Base-by-base conservation (phyloP, 2,113 vertebrate genomes). In the Typhlomys cinereus region DNA sequence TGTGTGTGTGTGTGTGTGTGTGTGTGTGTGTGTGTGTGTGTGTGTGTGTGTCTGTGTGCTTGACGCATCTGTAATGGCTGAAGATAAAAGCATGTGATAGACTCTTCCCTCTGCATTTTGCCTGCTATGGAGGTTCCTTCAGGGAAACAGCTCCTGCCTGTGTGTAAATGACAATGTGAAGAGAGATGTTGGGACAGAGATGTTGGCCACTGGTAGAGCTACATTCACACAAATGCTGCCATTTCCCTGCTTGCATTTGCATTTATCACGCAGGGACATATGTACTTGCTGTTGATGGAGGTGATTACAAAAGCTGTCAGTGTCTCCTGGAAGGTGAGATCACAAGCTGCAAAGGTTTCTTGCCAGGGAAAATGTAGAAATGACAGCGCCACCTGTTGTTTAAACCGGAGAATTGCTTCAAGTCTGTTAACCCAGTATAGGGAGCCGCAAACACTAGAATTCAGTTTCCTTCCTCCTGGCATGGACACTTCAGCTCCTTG, bases 21-120 rank as follows among this genome's bases (percentile, higher is more conserved):
- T 84, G 76, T n/a, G n/a, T n/a, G n/a, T n/a, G 18, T 89, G 23
- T 50, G 20, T 80, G 12, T 61, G 57, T 70, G 4, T 6, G 91
- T 73, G 90, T 4, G 2, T n/a, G 75, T 76, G 59, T 59, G 5
- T 46, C 44, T 84, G 76, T 6, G 15, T 29, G 39, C 6, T 48
- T 14, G 31, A 12, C 18, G 1, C 5, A 8, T 48, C 18, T 71
- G 15, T 8, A 0, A 23, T 78, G 67, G 83, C 13, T 83, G 74
- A 96, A 92, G 92, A 90, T 84, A 89, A 84, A 85, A 70, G 64
- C 41, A 69, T 91, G 64, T 78, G 70, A 66, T 36, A 39, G 57
- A 88, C 96, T 96, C 97, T 97, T 88, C 85, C 90, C 84, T 94
- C 91, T 64, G 46, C 11, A 0, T 79, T 57, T 76, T 29, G 62